Evolutionary conservation across 2,888 invertebrate genomes (phyloP), one percentile per base, ranked within the genome.

Genomic region (Tetheella fluctuosa): DNA sequence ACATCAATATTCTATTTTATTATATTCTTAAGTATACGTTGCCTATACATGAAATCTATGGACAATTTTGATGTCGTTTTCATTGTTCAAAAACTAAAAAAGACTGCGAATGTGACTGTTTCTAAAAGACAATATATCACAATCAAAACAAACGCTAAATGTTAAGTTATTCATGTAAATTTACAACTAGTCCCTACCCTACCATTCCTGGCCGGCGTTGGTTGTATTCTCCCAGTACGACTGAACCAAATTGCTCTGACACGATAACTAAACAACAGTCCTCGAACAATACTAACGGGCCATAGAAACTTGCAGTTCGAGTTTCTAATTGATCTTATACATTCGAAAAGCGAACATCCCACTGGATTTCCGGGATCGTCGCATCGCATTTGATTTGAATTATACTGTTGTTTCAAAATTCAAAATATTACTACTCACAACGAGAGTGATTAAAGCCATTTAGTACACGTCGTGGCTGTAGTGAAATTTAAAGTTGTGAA

Each of bases 271-370:
- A 73, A 74, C 71, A 73, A 67, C 59, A 57, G 56, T 58, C 57
- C 58, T 61, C 52, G 39, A 63, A 64, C 64, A 59, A 61, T 59
- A 57, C 57, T 60, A 63, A 64, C 61, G 53, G 56, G 39, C 57
- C 37, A 54, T 58, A 62, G 62, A 64, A 63, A 48, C 63, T 62
- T 63, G 58, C 64, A 62, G 61, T 39, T 58, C 62, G 59, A 76
- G 64, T 71, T 67, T 59, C 73, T 83, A 82, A 83, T 82, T 81
- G 81, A 78, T 81, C 80, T 78, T 69, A 76, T 73, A 73, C 67
- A 71, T 68, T 57, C 65, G 74, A 69, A 71, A 63, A 59, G 57
- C 55, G 34, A 20, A 34, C 23, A 20, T 55, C 34, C 20, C 23
- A 34, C 23, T 7, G 34, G 55, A 37, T 37, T 34, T 48, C 48